Evolutionary conservation across 2,888 invertebrate species (phyloP), one percentile per base, ranked within the genome.

Genomic region (Netelia fuscicornis): DNA sequence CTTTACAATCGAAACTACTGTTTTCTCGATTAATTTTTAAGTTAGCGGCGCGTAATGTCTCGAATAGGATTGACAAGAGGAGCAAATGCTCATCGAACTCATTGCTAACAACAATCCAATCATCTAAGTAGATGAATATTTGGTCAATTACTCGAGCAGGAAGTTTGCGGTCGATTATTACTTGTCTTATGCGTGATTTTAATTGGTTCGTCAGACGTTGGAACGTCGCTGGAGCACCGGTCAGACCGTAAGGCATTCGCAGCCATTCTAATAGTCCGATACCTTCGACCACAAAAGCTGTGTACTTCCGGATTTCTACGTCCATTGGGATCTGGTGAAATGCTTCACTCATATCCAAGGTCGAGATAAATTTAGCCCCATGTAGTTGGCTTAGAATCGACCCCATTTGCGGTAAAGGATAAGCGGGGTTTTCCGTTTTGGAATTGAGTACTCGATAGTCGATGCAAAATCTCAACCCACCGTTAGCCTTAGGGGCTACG

Each of bases 71-170:
- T 2, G 44, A 56, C 20, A 85, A 37, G 1, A 85, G 17, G 6
- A 20, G 0, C 2, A 71, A 11, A 13, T 86, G 86, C 17, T 81
- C 84, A 0, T 85, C 85, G 1, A 85, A 52, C 1, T 64, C 37
- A n/a, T 83, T 20, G 56, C 83, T 78, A 1, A 86, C 81, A 1
- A 85, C 52, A 2, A 86, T 79, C 81, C 83, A 86, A 44, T 86
- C 79, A 20, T 85, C 85, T 0, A 86, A 25, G 65, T 85, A 86
- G 0, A 68, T 60, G 23, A 83, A 86, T 8, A 78, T 75, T 52
- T 86, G 71, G 20, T 84, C 79, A 2, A 52, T 11, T 74, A 70
- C 74, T 1, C 67, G 56, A 20, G 65, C 30, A 0, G 85, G 81
- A n/a, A 86, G 42, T 52, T 81, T 48, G 1, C 83, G 48, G 1